Percentiles rank a stretch among this genome's conserved stretches.
Evolutionary conservation across 2,797 vertebrate genomes (phyloP).

Genomic region (Tragelaphus eurycerus): DNA sequence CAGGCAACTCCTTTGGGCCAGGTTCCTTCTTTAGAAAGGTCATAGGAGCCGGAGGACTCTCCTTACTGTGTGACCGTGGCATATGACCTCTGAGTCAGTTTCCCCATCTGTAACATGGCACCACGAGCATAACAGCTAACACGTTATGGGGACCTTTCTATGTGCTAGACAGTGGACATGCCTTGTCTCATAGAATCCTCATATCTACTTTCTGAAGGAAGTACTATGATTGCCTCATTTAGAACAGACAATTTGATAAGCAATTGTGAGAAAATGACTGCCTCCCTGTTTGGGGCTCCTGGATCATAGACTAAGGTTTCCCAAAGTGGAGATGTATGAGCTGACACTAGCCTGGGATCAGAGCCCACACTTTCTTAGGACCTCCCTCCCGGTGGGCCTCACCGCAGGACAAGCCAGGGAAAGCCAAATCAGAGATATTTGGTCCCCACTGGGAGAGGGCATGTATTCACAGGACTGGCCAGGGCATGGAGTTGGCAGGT

Average conservation of each 20-base stretch:
- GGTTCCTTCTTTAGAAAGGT: not conserved
- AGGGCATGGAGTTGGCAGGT: not conserved
- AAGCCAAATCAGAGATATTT: not conserved
- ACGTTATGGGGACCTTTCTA: not conserved
- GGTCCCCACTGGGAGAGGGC: not conserved
- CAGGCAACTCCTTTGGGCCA: not conserved
- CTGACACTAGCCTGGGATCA: not conserved
- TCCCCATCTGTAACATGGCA: not conserved
- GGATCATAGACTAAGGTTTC: not conserved
- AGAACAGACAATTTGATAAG: not conserved
- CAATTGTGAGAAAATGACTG: not conserved
- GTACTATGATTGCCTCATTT: not conserved
- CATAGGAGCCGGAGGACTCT: not conserved
- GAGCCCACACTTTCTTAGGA: not conserved
- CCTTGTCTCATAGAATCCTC: not conserved
- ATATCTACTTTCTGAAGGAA: not conserved
- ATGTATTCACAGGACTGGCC: not conserved
- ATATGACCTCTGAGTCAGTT: not conserved
- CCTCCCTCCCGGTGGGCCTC: not conserved
- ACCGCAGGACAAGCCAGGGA: not conserved
- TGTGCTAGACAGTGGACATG: not conserved
- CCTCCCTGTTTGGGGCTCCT: not conserved
- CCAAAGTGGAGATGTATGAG: not conserved
- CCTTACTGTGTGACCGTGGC: not conserved
- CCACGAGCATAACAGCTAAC: not conserved